Evolutionary conservation across 2,113 vertebrate genomes (phyloP).

Genomic region (Oreotrochilus melanogaster): DNA sequence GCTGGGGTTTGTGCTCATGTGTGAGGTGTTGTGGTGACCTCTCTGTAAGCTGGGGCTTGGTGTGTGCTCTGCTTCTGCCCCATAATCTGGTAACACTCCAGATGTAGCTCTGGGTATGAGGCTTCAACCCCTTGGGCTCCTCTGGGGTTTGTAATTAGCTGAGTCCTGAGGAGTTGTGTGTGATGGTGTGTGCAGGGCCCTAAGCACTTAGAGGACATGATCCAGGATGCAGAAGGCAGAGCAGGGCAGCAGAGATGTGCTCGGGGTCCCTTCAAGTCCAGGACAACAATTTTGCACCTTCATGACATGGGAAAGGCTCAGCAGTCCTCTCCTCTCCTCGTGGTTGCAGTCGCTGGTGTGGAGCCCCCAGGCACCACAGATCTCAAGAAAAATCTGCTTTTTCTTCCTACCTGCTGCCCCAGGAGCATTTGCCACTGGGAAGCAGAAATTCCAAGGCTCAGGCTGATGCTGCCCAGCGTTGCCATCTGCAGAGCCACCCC

Average conservation of each 20-base stretch:
- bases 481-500: slow-evolving; percentile 20
- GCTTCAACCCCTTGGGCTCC: slow-evolving; percentile 6
- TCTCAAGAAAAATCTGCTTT: neutral
- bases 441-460: neutral
- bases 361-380: neutral
- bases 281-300: neutral
- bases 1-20: neutral
- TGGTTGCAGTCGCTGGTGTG: neutral
- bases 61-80: neutral
- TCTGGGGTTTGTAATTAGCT: neutral
- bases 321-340: neutral
- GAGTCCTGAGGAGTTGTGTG: neutral
- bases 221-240: fast-evolving
- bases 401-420: fast-evolving
- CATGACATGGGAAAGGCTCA: neutral
- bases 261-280: fast-evolving
- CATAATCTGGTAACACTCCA: neutral
- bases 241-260: neutral
- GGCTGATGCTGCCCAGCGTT: neutral
- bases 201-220: fast-evolving
- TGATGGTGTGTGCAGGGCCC: neutral
- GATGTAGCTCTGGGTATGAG: neutral
- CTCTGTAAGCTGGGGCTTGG: neutral
- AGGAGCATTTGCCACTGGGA: neutral
- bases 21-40: neutral